A percentile compares a stretch with the other conserved stretches of the same genome.
Conservation (phyloP, 1,140 invertebrate species). For the Ips typographus region DNA sequence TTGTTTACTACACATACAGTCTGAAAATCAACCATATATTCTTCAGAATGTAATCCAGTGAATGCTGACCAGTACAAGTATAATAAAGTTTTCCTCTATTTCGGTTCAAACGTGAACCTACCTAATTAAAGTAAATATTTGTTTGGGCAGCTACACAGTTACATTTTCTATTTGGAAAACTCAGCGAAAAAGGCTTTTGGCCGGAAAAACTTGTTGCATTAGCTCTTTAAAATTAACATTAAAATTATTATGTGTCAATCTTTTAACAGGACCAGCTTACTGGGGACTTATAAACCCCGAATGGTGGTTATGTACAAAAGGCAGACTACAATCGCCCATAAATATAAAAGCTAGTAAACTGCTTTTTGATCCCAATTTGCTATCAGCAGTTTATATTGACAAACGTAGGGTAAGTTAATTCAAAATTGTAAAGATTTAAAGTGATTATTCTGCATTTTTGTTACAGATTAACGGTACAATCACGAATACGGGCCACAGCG, state of each 20-base stretch:
- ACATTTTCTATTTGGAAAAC: constrained; percentile 33
- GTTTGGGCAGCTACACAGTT: constrained; percentile 37
- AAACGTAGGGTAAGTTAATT: constrained; percentile 77
- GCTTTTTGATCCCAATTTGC: constrained; percentile 90
- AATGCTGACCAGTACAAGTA: neutral
- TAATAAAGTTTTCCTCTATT: neutral
- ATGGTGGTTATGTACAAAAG: constrained; percentile 94
- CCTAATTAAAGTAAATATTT: constrained; percentile 46
- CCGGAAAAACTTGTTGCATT: neutral
- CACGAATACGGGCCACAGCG: constrained; percentile 90
- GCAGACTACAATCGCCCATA: constrained; percentile 91
- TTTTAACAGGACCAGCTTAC: constrained; percentile 82
- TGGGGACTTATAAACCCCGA: constrained; percentile 96
- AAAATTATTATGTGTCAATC: neutral
- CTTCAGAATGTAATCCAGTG: too few species aligned
- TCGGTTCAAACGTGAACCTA: neutral
- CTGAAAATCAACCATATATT: too few species aligned
- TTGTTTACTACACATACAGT: neutral
- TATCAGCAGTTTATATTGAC: constrained; percentile 75
- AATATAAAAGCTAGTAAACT: constrained; percentile 91
- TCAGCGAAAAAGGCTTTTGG: constrained; percentile 27
- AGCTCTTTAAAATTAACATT: neutral
- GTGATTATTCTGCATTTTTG: neutral
- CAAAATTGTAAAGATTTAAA: neutral
- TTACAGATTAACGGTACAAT: constrained; percentile 80